Evolutionary conservation across 2,113 vertebrate genomes (phyloP), one percentile per base, ranked within the genome.

Genomic region (Cinclus mexicanus): DNA sequence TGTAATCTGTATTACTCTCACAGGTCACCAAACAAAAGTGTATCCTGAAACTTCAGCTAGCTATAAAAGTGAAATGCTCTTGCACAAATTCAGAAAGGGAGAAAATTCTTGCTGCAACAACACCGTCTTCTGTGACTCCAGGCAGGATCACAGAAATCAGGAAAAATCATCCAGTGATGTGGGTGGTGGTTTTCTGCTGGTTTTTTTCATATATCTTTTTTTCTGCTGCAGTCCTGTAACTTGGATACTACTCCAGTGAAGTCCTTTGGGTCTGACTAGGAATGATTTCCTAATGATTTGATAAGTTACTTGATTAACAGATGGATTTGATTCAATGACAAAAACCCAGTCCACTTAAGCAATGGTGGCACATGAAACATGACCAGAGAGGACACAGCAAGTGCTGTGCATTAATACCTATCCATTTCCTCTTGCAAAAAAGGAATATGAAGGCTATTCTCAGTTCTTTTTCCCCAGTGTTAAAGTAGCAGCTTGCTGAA

Each of bases 1-100:
- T 84, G 47, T 26, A 74, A 94, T 89, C 95, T 95, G 69, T 70
- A 87, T 91, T 94, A 53, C 42, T 63, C 68, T 94, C 81, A 71
- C 72, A 87, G 82, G 81, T 50, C 39, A 46, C 52, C 0, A 0
- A 91, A 83, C 68, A 89, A 81, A 91, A 89, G 41, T 41, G 21
- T 69, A 46, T 81, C 83, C 89, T 86, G 59, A 83, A 83, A 77
- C 37, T 70, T 70, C 76, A 77, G 60, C 46, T 57, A 83, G 79
- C 63, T 81, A 18, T 28, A 23, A 37, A 76, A 87, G 24, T 83
- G 47, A 94, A 94, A 70, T 13, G 29, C 39, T 87, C 59, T 63
- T 4, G 1, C 26, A 14, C 0, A 1, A 35, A 80, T 68, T 75
- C 47, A 53, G 79, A 80, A 41, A 50, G 33, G 35, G 39, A 79